Evolutionary conservation across 1,140 invertebrate genomes (phyloP).

Genomic region (Amyelois transitella): DNA sequence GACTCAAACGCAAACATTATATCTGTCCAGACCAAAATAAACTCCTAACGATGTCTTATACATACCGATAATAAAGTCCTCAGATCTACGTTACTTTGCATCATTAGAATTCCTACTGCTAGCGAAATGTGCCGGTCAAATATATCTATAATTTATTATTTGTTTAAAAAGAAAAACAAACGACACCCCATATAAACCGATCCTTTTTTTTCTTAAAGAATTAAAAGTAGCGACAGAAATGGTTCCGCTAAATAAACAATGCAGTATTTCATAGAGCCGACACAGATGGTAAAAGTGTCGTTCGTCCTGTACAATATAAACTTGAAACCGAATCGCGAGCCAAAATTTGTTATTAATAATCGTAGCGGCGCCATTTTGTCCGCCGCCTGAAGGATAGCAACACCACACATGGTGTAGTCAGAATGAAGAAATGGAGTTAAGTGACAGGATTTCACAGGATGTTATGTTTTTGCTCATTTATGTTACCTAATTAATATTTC

Average conservation of each 20-base stretch:
- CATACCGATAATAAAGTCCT: constrained; percentile 63
- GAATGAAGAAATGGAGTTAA: not conserved
- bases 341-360: constrained; percentile 68
- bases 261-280: constrained; percentile 38
- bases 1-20: constrained; percentile 61
- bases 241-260: constrained; percentile 65
- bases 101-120: constrained; percentile 54
- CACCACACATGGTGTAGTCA: constrained; percentile 31
- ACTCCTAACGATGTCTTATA: constrained; percentile 65
- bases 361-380: constrained; percentile 61
- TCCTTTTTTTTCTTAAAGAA: constrained; percentile 2
- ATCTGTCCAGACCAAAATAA: constrained; percentile 62
- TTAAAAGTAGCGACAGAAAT: constrained; percentile 22
- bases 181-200: not conserved
- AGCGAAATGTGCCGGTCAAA: not conserved
- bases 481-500: not conserved
- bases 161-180: not conserved
- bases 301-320: constrained; percentile 47
- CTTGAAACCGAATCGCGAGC: constrained; percentile 34
- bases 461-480: not conserved
- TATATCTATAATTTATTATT: not conserved
- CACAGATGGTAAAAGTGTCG: constrained; percentile 57
- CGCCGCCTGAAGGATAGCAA: constrained; percentile 23
- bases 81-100: constrained; percentile 48
- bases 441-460: not conserved